Conservation (phyloP, 1,140 invertebrate genomes). For the Zaprionus vittiger region DNA sequence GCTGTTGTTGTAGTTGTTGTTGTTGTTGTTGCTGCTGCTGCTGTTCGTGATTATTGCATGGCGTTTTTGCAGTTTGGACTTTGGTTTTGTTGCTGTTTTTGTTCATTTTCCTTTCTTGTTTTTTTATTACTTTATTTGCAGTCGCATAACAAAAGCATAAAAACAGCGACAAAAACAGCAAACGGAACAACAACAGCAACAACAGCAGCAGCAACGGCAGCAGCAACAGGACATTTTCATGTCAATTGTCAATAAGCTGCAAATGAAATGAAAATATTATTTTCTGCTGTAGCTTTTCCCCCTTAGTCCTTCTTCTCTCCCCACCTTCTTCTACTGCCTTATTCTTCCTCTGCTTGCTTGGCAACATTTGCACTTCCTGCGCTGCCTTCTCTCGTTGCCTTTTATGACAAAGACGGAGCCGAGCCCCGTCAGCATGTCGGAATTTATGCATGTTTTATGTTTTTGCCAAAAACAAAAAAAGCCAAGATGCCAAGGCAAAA, state of each 20-base stretch:
- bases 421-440: slow-evolving; percentile 52
- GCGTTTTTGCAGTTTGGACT: slow-evolving; percentile 34
- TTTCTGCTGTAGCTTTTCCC: slow-evolving; percentile 36
- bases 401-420: slow-evolving; percentile 57
- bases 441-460: slow-evolving; percentile 83
- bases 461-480: slow-evolving; percentile 42
- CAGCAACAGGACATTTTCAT: slow-evolving; percentile 62
- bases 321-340: not conserved
- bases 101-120: not conserved
- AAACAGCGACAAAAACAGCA: slow-evolving; percentile 53
- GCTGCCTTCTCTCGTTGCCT: slow-evolving; percentile 32
- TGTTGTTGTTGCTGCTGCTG: slow-evolving; percentile 10
- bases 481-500: slow-evolving; percentile 29
- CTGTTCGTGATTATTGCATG: slow-evolving; percentile 53
- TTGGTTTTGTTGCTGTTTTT: slow-evolving; percentile 1
- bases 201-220: slow-evolving; percentile 43
- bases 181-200: slow-evolving; percentile 35
- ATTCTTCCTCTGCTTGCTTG: slow-evolving; percentile 25
- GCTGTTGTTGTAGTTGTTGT: slow-evolving; percentile 14
- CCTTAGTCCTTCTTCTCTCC: not conserved
- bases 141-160: slow-evolving; percentile 76
- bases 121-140: slow-evolving; percentile 80
- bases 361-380: slow-evolving; percentile 62
- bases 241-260: slow-evolving; percentile 84
- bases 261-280: slow-evolving; percentile 84